A percentile compares a stretch with the other conserved stretches of the same genome.
These are phyloP conservation scores for Cherax destructor DNA, from an alignment of 1,140 invertebrate genomes.

Conservation along the genomic window DNA sequence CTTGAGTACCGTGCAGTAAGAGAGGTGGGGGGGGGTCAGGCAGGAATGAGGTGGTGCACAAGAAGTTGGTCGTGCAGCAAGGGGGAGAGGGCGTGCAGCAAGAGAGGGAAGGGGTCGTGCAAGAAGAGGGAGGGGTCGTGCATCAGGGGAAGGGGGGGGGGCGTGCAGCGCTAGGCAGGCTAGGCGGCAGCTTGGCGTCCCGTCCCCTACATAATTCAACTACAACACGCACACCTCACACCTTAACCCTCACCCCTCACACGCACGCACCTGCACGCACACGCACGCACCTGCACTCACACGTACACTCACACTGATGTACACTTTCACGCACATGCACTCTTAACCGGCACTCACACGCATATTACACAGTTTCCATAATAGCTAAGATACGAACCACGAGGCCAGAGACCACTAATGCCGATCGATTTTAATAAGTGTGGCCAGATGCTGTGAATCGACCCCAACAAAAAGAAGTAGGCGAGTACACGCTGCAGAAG, in stretches of 20 bases:
- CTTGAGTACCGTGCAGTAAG: neutral
- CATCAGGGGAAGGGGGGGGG: neutral
- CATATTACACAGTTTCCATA: too few species aligned
- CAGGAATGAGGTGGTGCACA: neutral
- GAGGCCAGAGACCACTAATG: too few species aligned
- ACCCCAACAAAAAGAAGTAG: too few species aligned
- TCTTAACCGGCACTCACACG: too few species aligned
- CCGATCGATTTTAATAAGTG: too few species aligned
- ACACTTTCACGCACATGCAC: too few species aligned
- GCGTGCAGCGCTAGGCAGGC: slow-evolving; percentile 29
- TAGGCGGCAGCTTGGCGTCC: slow-evolving; percentile 30
- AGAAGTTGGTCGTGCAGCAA: neutral
- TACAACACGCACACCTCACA: slow-evolving; percentile 47
- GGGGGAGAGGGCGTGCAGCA: neutral
- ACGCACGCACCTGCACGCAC: neutral
- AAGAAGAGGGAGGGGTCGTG: neutral
- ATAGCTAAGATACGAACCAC: too few species aligned
- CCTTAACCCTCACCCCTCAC: neutral
- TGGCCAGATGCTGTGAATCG: too few species aligned
- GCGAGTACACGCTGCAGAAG: too few species aligned
- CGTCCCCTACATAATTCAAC: slow-evolving; percentile 38
- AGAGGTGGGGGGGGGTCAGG: neutral
- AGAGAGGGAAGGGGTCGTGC: neutral
- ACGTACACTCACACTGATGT: too few species aligned
- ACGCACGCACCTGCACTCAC: too few species aligned